Percentiles rank a stretch among this genome's conserved stretches.
Conservation (phyloP, 1,140 invertebrate genomes). For the Pseudomyrmex cubaensis region DNA sequence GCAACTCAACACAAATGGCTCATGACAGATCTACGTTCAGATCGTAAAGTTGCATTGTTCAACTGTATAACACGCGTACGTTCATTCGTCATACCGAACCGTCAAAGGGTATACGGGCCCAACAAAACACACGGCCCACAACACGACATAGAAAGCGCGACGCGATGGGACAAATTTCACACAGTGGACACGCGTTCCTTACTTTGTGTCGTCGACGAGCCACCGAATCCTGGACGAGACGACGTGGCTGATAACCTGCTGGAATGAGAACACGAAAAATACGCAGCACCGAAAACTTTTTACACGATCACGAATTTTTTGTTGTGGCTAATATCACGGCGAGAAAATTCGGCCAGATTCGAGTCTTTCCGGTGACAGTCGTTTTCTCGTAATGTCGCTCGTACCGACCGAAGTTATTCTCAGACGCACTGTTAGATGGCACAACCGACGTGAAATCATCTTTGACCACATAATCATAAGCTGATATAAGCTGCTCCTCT, state of each 20-base stretch:
- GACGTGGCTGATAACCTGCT: constrained; percentile 31
- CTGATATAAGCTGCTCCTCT: too few species aligned
- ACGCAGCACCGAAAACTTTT: constrained; percentile 76
- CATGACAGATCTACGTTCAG: constrained; percentile 30
- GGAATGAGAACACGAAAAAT: constrained; percentile 66
- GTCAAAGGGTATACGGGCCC: constrained; percentile 58
- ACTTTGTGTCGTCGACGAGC: constrained; percentile 55
- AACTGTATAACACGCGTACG: constrained; percentile 64
- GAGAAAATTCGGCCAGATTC: constrained; percentile 76
- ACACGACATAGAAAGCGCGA: constrained; percentile 50
- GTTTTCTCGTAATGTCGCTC: constrained; percentile 4
- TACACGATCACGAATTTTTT: constrained; percentile 79
- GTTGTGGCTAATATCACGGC: constrained; percentile 82
- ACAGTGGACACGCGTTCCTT: constrained; percentile 24
- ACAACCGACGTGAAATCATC: neutral
- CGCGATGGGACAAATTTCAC: constrained; percentile 4
- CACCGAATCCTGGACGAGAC: constrained; percentile 39
- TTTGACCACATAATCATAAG: too few species aligned
- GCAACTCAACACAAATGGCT: neutral
- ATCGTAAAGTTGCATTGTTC: neutral
- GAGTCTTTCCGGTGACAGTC: constrained; percentile 64
- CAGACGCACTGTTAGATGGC: constrained; percentile 34
- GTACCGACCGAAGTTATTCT: constrained; percentile 35
- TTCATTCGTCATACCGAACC: constrained; percentile 54
- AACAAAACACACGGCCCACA: constrained; percentile 67